phyloP scores from a whole-genome alignment of 2,113 vertebrate species.

The Scartelaos histophorus region DNA sequence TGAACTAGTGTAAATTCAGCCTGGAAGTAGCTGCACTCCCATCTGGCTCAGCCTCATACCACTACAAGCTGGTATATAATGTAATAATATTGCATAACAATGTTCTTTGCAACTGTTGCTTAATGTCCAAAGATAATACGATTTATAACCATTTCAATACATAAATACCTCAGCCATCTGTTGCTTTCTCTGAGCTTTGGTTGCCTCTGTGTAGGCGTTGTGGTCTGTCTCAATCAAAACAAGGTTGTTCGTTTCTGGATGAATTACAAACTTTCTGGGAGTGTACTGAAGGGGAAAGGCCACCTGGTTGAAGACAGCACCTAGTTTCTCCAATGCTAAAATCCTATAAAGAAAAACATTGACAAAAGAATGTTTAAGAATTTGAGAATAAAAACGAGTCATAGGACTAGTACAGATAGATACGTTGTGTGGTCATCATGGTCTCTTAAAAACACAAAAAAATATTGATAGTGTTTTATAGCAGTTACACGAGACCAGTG shows the following conservation, averaged over 20 bases:
- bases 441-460: too few relatives aligned
- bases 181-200: conserved; percentile 97
- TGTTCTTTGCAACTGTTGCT: neutral
- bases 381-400: neutral
- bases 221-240: conserved; percentile 97
- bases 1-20: too few relatives aligned
- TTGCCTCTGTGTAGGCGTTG: conserved; percentile 97
- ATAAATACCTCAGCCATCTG: conserved; percentile 94
- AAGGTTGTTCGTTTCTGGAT: conserved; percentile 95
- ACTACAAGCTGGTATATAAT: too few relatives aligned
- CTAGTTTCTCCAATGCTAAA: conserved; percentile 95
- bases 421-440: neutral
- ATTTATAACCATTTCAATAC: neutral
- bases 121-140: neutral
- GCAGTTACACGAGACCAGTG: neutral
- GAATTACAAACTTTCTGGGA: conserved; percentile 96
- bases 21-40: too few relatives aligned
- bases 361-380: neutral
- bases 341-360: conserved; percentile 79
- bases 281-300: conserved; percentile 96
- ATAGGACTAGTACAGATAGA: neutral
- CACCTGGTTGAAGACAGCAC: conserved; percentile 98
- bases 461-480: neutral
- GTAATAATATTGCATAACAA: too few relatives aligned
- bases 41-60: too few relatives aligned